Evolutionary conservation across 2,797 vertebrate species (phyloP).

Genomic region (Miichthys miiuy): DNA sequence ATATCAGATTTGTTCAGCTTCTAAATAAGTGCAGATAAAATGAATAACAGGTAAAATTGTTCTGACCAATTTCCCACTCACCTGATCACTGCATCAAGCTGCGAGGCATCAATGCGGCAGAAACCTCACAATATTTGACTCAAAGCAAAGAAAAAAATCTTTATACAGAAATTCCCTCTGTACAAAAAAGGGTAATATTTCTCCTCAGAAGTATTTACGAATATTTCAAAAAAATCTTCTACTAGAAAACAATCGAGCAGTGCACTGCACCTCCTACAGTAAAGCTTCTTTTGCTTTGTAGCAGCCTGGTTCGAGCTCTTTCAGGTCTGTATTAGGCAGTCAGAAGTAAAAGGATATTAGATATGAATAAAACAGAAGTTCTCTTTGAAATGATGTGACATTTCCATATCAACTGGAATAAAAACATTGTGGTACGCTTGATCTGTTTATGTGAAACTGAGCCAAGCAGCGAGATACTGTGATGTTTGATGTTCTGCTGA

Average conservation of each 20-base stretch:
- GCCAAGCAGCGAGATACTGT: conserved; percentile 57
- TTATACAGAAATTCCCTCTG: not conserved
- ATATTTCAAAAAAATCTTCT: conserved; percentile 10
- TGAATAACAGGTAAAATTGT: not conserved
- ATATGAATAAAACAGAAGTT: conserved; percentile 71
- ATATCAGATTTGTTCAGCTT: conserved; percentile 27
- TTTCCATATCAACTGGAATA: conserved; percentile 75
- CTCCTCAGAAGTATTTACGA: not conserved
- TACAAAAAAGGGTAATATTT: not conserved
- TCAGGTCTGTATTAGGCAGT: conserved; percentile 35
- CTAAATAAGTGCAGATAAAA: conserved; percentile 36
- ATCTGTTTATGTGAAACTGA: conserved; percentile 72
- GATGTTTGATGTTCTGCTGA: conserved; percentile 67
- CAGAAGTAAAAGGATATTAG: conserved; percentile 51
- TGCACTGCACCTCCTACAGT: not conserved
- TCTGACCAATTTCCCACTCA: conserved; percentile 15
- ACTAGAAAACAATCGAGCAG: conserved; percentile 16
- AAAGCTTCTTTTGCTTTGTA: not conserved
- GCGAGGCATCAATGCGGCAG: not conserved
- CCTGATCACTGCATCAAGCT: conserved; percentile 30
- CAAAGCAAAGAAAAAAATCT: not conserved
- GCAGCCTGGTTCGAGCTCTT: conserved; percentile 28
- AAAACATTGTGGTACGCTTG: conserved; percentile 67
- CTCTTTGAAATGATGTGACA: conserved; percentile 74
- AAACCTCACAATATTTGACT: conserved; percentile 8